These are phyloP conservation scores for Pandemis heparana DNA, from an alignment of 2,888 invertebrate species.

Conservation along the genomic window DNA sequence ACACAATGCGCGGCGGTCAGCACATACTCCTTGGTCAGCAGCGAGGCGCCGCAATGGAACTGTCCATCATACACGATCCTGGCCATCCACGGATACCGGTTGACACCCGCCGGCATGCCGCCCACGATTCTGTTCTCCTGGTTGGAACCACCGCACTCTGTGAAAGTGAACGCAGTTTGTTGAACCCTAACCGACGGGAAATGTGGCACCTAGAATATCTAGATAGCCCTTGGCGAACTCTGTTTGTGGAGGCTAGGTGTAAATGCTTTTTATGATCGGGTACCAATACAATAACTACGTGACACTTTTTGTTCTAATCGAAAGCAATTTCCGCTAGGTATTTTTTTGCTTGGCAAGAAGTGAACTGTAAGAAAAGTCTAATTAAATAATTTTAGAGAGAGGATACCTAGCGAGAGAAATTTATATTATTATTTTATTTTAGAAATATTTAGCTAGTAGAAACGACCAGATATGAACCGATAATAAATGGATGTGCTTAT, in stretches of 20 bases:
- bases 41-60: constrained; percentile 95
- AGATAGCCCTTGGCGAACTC: constrained; percentile 28
- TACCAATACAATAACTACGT: too few species aligned
- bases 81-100: constrained; percentile 95
- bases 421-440: too few species aligned
- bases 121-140: constrained; percentile 96
- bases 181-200: constrained; percentile 51
- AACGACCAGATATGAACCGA: too few species aligned
- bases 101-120: constrained; percentile 92
- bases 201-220: constrained; percentile 14
- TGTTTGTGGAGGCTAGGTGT: background rate
- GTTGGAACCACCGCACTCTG: constrained; percentile 93
- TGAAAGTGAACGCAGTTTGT: constrained; percentile 64
- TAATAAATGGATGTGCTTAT: too few species aligned
- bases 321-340: too few species aligned
- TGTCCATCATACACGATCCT: constrained; percentile 94
- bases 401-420: too few species aligned
- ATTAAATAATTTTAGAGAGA: too few species aligned
- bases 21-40: constrained; percentile 93
- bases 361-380: too few species aligned
- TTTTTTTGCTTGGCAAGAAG: too few species aligned
- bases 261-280: background rate
- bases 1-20: constrained; percentile 96
- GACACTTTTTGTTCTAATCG: too few species aligned
- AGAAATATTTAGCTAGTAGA: too few species aligned